phyloP scores from a whole-genome alignment of 2,113 vertebrate species.

The Numida meleagris region DNA sequence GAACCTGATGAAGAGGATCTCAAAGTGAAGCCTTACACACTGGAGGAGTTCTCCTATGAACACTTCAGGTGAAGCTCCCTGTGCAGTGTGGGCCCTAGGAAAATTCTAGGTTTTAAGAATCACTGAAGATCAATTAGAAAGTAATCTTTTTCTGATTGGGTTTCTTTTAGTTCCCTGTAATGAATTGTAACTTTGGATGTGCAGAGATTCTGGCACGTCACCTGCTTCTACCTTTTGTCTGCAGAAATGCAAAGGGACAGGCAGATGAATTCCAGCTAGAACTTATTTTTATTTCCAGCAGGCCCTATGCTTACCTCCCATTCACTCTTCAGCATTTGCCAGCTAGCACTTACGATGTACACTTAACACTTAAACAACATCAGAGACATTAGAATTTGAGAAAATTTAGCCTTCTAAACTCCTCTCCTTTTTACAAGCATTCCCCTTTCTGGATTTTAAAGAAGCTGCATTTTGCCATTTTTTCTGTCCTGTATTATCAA shows the following conservation, averaged over 20 bases:
- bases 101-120: background rate
- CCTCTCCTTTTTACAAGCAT: background rate
- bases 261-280: background rate
- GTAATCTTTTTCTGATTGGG: background rate
- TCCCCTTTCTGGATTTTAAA: background rate
- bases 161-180: background rate
- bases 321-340: background rate
- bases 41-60: slow-evolving; percentile 90
- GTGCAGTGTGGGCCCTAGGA: background rate
- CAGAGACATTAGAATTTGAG: background rate
- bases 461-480: background rate
- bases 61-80: slow-evolving; percentile 87
- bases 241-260: background rate
- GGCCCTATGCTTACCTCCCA: background rate
- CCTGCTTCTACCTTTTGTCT: background rate
- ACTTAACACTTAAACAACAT: background rate
- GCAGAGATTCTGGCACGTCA: background rate
- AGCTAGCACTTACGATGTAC: no score
- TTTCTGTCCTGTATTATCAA: background rate
- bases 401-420: background rate
- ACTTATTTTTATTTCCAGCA: background rate
- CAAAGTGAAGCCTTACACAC: slow-evolving; percentile 79
- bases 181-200: background rate
- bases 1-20: slow-evolving; percentile 47
- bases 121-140: background rate